These are phyloP conservation scores for Centrocercus urophasianus DNA, from an alignment of 2,113 vertebrate genomes.

Conservation along the genomic window DNA sequence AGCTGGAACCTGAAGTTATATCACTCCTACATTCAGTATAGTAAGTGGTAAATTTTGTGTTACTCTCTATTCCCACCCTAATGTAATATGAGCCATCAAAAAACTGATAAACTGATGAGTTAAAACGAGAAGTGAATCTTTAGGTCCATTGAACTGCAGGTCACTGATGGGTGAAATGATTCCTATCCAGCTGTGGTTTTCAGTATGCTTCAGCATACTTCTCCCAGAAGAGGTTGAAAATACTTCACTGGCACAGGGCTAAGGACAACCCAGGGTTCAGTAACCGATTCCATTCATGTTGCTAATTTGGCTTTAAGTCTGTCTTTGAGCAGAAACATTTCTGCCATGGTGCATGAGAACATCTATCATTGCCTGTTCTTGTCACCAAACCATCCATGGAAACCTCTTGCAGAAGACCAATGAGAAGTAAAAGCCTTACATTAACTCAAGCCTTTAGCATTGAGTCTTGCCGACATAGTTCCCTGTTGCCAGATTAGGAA, in stretches of 20 bases:
- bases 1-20: not conserved
- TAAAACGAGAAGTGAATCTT: not conserved
- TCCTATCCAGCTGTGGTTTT: not conserved
- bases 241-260: not conserved
- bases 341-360: not conserved
- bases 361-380: not conserved
- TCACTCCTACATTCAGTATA: not conserved
- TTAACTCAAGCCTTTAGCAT: not conserved
- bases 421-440: not conserved
- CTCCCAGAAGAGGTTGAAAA: not conserved
- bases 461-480: not conserved
- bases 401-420: not conserved
- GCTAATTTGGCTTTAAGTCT: constrained; percentile 26
- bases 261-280: not conserved
- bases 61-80: not conserved
- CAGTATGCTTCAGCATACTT: not conserved
- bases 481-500: not conserved
- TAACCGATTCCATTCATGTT: not conserved
- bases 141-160: not conserved
- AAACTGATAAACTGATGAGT: not conserved
- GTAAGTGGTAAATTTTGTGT: not conserved
- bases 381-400: not conserved
- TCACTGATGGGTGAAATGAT: not conserved
- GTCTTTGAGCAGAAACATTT: not conserved
- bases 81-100: not conserved